Percentiles rank a stretch among this genome's conserved stretches.
Evolutionary conservation across 1,140 invertebrate species (phyloP).

Genomic region (Vollenhovia emeryi): DNA sequence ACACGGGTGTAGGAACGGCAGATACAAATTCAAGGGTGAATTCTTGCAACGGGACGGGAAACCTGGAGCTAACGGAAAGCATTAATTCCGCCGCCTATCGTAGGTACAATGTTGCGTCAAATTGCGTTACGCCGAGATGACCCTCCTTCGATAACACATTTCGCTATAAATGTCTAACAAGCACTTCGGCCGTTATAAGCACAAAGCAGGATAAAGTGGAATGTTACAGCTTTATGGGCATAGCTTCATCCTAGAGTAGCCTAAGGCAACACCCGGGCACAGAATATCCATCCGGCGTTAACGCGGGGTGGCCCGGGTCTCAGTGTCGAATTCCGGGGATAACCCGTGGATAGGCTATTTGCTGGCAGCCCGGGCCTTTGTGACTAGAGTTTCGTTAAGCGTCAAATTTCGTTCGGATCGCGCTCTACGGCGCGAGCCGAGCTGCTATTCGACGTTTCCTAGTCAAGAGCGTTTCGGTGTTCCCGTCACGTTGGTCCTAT

Average conservation of each 20-base stretch:
- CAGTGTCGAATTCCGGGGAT: constrained; percentile 65
- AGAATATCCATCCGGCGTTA: constrained; percentile 47
- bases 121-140: not conserved
- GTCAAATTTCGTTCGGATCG: constrained; percentile 69
- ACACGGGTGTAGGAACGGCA: not conserved
- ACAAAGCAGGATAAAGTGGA: constrained; percentile 58
- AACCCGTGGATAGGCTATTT: constrained; percentile 62
- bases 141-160: constrained; percentile 39
- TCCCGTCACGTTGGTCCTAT: constrained; percentile 65
- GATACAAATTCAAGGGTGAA: not conserved
- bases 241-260: constrained; percentile 32
- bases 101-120: not conserved
- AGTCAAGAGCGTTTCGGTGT: constrained; percentile 72
- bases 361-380: constrained; percentile 49
- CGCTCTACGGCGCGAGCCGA: constrained; percentile 21
- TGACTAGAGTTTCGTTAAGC: constrained; percentile 67
- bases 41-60: not conserved
- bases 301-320: constrained; percentile 32
- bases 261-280: constrained; percentile 37
- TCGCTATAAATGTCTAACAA: constrained; percentile 46
- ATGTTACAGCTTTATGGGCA: constrained; percentile 54
- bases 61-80: not conserved
- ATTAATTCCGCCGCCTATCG: not conserved
- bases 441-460: constrained; percentile 55
- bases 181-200: constrained; percentile 19